Evolutionary conservation across 2,797 vertebrate genomes (phyloP), one percentile per base, ranked within the genome.

Genomic region (Anguilla megastoma): DNA sequence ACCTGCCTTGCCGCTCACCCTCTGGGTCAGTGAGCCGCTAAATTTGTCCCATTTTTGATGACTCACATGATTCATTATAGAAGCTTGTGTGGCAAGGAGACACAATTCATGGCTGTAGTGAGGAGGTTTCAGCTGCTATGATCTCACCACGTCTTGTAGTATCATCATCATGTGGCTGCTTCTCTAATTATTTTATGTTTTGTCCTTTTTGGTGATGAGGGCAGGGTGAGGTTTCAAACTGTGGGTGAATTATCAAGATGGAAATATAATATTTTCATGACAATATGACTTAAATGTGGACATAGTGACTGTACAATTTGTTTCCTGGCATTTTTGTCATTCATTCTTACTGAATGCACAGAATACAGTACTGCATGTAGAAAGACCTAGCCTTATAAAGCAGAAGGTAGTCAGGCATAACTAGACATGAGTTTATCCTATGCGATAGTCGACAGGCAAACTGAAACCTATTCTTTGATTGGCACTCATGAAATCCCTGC

Each of bases 11-110:
- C 92, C 76, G 30, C 83, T 33, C 60, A 66, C 85, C 52, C 87
- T 88, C 89, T 60, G 88, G 86, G 87, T 91, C 88, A 90, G 82
- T 88, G 87, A 88, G 63, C 76, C 86, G 87, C 88, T 90, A 89
- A 88, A 89, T 90, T 88, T 89, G 89, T 89, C 84, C 14, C 86
- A 85, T 71, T 45, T 33, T 90, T 90, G 89, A 56, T 82, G 30
- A 3, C 74, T 41, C 27, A 2, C 66, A 18, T 52, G 9, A 12
- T 41, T 79, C 36, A 79, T 36, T 41, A 36, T 83, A 10, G 50
- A 48, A 82, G 6, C 45, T 18, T 82, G 18, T 9, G 27, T 7
- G 2, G 18, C 79, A 50, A 48, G 24, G 80, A 83, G 80, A 52
- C 12, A 41, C 12, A 27, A 66, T 16, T 16, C 36, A 18, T 41